Evolutionary conservation across 2,888 invertebrate genomes (phyloP).

Genomic region (Unio pictorum): DNA sequence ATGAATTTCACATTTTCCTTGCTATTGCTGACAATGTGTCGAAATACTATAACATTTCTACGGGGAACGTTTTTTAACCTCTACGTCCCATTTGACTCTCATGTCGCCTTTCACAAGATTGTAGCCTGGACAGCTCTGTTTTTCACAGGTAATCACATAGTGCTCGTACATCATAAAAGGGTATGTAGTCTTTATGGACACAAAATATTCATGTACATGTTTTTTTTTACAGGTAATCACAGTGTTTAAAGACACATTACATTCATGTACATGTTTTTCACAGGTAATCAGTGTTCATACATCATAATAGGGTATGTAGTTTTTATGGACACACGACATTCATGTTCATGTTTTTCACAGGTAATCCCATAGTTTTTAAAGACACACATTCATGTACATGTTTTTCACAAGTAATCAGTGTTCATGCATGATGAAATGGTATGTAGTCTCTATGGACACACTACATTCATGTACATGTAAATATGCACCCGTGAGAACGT

Average conservation of each 20-base stretch:
- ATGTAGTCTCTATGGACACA: too few relatives aligned
- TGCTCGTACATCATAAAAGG: not conserved
- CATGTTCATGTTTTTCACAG: too few relatives aligned
- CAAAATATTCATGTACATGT: too few relatives aligned
- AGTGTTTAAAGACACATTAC: too few relatives aligned
- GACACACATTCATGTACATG: too few relatives aligned
- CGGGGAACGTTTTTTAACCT: too few relatives aligned
- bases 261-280: constrained; percentile 71
- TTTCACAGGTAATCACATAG: constrained; percentile 73
- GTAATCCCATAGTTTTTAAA: too few relatives aligned
- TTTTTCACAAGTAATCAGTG: constrained; percentile 74
- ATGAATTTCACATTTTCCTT: constrained; percentile 78
- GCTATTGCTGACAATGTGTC: constrained; percentile 77
- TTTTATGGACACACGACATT: too few relatives aligned
- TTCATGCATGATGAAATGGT: not conserved
- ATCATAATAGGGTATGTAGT: not conserved
- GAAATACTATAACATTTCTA: constrained; percentile 75
- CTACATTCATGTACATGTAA: not conserved
- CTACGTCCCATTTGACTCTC: too few relatives aligned
- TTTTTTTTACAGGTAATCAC: too few relatives aligned
- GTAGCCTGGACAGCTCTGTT: constrained; percentile 76
- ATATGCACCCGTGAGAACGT: too few relatives aligned
- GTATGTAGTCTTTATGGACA: too few relatives aligned
- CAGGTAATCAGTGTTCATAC: constrained; percentile 69
- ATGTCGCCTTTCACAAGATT: constrained; percentile 45